Evolutionary conservation across 2,888 invertebrate species (phyloP), one percentile per base, ranked within the genome.

Genomic region (Belgica antarctica): DNA sequence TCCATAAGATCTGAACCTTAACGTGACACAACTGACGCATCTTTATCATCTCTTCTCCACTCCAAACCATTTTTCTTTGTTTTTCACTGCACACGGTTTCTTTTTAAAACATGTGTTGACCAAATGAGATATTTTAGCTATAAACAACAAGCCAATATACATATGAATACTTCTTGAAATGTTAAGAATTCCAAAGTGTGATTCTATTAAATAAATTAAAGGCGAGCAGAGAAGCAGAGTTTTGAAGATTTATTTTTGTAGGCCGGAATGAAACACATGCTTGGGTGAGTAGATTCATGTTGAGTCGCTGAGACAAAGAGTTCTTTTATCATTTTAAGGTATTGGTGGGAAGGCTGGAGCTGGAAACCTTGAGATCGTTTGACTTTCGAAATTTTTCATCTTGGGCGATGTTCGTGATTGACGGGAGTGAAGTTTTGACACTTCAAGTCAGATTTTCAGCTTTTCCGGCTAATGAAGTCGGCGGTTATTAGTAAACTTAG

Each of bases 151-250:
- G 52, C 59, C 59, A 27, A 59, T 27, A 59, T 24, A 27, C 25
- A 59, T 27, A 27, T 59, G 25, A 24, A 59, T 27, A 19, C 52
- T 68, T 68, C 52, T 57, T 31, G 57, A 68, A 57, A 68, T 52
- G 68, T 57, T 68, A 57, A 68, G 57, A 68, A 68, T 68, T 68
- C 57, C 52, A 68, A 68, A 57, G 68, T 68, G 68, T 68, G 68
- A 68, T 68, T 65, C 36, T 68, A 59, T 59, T 24, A 59, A 59
- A 59, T 59, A 59, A 59, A 59, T 59, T 59, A 59, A 59, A 27
- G 27, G 52, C 52, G 22, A 52, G 22, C 52, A 52, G 52, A 52
- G 22, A 52, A 19, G 12, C 8, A 52, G n/a, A n/a, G 19, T 7
- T 52, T 41, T 63, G 36, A 65, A 41, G 65, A 65, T 25, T 65